A percentile compares a stretch with the other conserved stretches of the same genome.
Evolutionary conservation across 2,888 invertebrate species (phyloP).

Genomic region (Machimus rusticus): DNA sequence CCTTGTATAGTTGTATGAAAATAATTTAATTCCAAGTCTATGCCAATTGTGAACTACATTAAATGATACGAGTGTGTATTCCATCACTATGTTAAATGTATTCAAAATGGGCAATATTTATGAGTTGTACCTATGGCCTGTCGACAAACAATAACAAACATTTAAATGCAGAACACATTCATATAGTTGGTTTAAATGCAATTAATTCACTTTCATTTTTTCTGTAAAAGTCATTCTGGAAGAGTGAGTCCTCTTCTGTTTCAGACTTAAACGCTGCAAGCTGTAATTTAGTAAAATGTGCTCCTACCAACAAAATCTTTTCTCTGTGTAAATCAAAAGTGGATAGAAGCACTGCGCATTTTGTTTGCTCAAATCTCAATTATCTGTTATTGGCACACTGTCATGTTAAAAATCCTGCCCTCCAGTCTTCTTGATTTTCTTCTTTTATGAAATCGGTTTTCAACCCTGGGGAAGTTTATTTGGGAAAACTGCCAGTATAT

Average conservation of each 20-base stretch:
- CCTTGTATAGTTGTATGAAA: no score
- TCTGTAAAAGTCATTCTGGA: background rate
- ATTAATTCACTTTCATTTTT: background rate
- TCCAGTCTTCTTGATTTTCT: conserved; percentile 5
- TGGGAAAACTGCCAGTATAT: background rate
- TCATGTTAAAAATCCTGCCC: conserved; percentile 34
- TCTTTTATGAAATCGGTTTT: background rate
- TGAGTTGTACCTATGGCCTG: background rate
- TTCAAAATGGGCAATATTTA: background rate
- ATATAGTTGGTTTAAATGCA: background rate
- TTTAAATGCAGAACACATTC: background rate
- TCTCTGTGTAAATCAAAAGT: conserved; percentile 21
- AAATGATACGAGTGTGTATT: background rate
- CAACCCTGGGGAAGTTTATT: conserved; percentile 1
- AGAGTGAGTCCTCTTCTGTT: background rate
- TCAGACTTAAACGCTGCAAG: conserved; percentile 3
- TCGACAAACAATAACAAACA: background rate
- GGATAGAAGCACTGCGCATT: background rate
- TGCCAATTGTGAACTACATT: background rate
- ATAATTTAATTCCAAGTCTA: background rate
- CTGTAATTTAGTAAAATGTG: conserved; percentile 24
- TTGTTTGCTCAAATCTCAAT: conserved; percentile 31
- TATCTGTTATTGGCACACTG: conserved; percentile 31
- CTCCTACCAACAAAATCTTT: background rate
- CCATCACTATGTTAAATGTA: background rate